phyloP scores from a whole-genome alignment of 2,888 invertebrate species.

The Eupeodes latifasciatus region DNA sequence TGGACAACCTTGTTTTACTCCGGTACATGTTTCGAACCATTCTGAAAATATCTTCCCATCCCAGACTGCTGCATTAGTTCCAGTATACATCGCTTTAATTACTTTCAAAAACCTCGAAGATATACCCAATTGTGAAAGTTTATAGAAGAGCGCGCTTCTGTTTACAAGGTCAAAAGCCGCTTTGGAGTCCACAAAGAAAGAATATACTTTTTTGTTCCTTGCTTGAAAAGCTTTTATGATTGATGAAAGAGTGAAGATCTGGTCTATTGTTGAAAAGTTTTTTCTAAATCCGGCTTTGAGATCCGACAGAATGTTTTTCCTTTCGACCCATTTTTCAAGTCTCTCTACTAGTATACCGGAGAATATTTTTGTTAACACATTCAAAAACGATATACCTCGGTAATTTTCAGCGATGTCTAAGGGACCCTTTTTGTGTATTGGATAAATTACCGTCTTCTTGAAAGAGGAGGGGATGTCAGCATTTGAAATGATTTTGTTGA shows the following conservation, averaged over 20 bases:
- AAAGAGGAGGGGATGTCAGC: conserved; percentile 16
- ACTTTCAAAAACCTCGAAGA: too few relatives aligned
- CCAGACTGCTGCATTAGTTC: too few relatives aligned
- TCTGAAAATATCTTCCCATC: too few relatives aligned
- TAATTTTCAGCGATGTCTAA: conserved; percentile 10
- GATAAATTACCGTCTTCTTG: neutral
- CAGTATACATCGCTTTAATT: too few relatives aligned
- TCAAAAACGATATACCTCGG: conserved; percentile 1
- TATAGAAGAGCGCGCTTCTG: neutral
- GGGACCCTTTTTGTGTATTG: conserved; percentile 10
- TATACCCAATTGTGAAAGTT: too few relatives aligned
- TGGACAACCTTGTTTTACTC: too few relatives aligned
- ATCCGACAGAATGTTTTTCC: too few relatives aligned
- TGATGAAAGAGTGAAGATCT: neutral
- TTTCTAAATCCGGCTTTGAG: neutral
- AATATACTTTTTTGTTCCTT: neutral
- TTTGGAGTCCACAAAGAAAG: conserved; percentile 1
- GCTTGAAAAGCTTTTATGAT: neutral
- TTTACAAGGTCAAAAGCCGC: conserved; percentile 7
- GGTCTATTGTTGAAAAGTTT: neutral
- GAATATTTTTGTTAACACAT: conserved; percentile 3
- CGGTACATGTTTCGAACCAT: too few relatives aligned
- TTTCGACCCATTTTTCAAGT: neutral
- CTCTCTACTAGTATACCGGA: neutral
- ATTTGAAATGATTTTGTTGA: conserved; percentile 1